Conservation (phyloP, 2,797 vertebrate genomes). For the Tenualosa ilisha region DNA sequence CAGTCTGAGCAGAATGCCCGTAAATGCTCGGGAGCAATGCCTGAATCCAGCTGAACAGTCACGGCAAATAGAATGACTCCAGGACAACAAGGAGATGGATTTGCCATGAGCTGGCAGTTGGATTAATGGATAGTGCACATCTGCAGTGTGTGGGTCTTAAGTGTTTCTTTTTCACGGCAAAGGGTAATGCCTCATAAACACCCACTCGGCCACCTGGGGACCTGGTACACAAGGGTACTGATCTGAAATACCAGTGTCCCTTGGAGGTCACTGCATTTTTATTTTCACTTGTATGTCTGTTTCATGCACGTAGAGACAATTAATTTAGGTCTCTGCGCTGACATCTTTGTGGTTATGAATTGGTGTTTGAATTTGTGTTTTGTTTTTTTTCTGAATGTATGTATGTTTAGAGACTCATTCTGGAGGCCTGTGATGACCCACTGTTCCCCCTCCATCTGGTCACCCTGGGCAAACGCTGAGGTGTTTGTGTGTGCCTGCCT, state of each 20-base stretch:
- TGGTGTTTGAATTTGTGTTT: neutral
- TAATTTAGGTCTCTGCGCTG: neutral
- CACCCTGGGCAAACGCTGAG: neutral
- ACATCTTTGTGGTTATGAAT: neutral
- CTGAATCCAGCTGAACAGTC: constrained; percentile 1
- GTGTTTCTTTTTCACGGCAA: neutral
- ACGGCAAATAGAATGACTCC: neutral
- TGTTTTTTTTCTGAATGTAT: neutral
- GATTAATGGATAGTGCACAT: neutral
- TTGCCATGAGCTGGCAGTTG: neutral
- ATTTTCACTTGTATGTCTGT: neutral
- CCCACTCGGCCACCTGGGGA: neutral
- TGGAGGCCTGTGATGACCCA: neutral
- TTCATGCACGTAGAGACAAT: neutral
- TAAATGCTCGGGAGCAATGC: neutral
- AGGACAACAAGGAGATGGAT: neutral
- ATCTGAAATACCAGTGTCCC: neutral
- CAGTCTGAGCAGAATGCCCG: neutral
- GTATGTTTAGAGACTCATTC: neutral
- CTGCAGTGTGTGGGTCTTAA: neutral
- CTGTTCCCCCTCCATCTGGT: neutral
- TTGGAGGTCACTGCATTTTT: neutral
- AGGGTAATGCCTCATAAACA: neutral
- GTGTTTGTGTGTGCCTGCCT: neutral
- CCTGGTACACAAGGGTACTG: neutral